A percentile compares a stretch with the other conserved stretches of the same genome.
These are phyloP conservation scores for Platyscapa corneri DNA, from an alignment of 1,140 invertebrate genomes.

Conservation along the genomic window DNA sequence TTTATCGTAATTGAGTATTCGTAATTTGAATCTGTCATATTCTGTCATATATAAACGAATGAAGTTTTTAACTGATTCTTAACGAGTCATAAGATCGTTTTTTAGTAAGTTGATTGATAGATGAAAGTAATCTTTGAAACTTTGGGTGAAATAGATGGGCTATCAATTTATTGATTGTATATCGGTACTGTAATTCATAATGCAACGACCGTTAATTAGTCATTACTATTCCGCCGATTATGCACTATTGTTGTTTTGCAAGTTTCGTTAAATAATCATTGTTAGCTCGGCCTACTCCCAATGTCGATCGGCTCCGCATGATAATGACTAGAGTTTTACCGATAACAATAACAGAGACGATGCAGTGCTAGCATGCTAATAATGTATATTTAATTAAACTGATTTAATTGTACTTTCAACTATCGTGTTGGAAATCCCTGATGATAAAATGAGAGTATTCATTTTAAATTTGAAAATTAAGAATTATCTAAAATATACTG, in stretches of 20 bases:
- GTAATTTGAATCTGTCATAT: too few relatives aligned
- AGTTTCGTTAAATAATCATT: slow-evolving; percentile 33
- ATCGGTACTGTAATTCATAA: slow-evolving; percentile 21
- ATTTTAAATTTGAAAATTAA: too few relatives aligned
- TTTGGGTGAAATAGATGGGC: background rate
- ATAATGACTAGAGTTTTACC: slow-evolving; percentile 1
- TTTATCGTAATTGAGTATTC: too few relatives aligned
- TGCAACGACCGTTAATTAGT: slow-evolving; percentile 23
- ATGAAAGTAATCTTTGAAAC: slow-evolving; percentile 8
- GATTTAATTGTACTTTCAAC: slow-evolving; percentile 29
- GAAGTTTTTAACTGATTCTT: background rate
- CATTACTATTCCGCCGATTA: slow-evolving; percentile 16
- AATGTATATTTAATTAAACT: slow-evolving; percentile 43
- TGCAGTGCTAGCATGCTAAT: background rate
- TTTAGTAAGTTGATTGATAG: slow-evolving; percentile 14
- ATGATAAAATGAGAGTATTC: background rate
- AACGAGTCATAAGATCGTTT: background rate
- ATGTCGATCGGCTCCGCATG: background rate
- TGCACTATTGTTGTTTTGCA: slow-evolving; percentile 26
- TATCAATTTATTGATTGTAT: slow-evolving; percentile 2
- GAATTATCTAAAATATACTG: too few relatives aligned
- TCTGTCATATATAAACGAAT: background rate
- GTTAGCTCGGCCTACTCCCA: background rate
- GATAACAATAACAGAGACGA: slow-evolving; percentile 21
- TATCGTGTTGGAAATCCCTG: background rate